phyloP scores from a whole-genome alignment of 2,797 vertebrate genomes.

The Myotis vivesi region DNA sequence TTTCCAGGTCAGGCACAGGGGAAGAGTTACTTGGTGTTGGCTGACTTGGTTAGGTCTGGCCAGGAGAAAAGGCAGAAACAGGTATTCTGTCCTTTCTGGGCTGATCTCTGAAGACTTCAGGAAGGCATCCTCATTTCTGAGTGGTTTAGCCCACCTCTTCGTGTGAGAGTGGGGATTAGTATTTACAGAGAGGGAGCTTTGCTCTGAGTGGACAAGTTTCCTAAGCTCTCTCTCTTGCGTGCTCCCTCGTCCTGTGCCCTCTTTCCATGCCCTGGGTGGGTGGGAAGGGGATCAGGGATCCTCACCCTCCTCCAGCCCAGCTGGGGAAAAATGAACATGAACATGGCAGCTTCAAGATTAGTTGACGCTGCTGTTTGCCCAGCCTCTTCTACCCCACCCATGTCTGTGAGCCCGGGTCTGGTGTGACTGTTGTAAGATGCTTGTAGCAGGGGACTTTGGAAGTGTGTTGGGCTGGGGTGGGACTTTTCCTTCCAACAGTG shows the following conservation, averaged over 20 bases:
- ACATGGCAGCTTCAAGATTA: neutral
- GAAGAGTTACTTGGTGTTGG: neutral
- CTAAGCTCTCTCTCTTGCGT: neutral
- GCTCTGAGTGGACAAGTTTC: neutral
- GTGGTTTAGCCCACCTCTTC: neutral
- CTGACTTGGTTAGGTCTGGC: neutral
- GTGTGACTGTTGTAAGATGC: neutral
- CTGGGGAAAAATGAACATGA: neutral
- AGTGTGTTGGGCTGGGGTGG: neutral
- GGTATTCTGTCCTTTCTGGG: neutral
- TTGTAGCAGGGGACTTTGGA: neutral
- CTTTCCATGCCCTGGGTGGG: neutral
- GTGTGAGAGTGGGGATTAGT: neutral
- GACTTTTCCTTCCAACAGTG: conserved; percentile 46
- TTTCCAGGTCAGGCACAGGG: neutral
- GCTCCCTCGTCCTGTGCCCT: neutral
- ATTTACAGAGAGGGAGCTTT: neutral
- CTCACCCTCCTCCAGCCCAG: conserved; percentile 30
- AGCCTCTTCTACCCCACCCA: neutral
- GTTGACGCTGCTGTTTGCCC: neutral
- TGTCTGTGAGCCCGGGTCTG: neutral
- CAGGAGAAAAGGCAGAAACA: neutral
- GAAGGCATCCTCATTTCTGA: conserved; percentile 5
- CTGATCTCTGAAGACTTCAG: neutral
- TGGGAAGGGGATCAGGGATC: neutral